Percentiles rank a stretch among this genome's conserved stretches.
phyloP scores from a whole-genome alignment of 2,797 vertebrate species.

The Eidolon dupreanum region DNA sequence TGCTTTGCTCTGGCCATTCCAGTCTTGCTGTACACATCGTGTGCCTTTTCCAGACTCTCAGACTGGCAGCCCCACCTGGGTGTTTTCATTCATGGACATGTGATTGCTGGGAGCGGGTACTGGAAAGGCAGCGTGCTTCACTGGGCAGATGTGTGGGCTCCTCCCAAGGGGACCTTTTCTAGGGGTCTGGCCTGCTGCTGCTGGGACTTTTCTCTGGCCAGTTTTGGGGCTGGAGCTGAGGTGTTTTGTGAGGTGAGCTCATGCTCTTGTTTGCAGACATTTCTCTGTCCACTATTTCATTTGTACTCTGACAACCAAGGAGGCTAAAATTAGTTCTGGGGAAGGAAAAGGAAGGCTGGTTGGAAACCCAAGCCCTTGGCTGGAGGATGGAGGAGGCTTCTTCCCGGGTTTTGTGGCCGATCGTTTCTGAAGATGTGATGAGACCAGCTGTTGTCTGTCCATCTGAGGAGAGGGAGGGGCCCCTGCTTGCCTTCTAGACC shows the following conservation, averaged over 20 bases:
- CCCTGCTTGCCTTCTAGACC: slow-evolving; percentile 79
- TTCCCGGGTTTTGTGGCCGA: slow-evolving; percentile 83
- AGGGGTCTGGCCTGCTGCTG: neutral
- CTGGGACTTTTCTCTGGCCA: neutral
- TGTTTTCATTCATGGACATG: slow-evolving; percentile 26
- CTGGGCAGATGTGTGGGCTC: neutral
- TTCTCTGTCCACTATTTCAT: slow-evolving; percentile 72
- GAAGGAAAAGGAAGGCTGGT: slow-evolving; percentile 81
- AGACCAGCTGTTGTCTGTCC: slow-evolving; percentile 89
- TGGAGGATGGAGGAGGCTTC: slow-evolving; percentile 63
- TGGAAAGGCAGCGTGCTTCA: neutral
- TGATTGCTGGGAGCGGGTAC: neutral
- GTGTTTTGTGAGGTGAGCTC: slow-evolving; percentile 19
- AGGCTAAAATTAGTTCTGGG: slow-evolving; percentile 86
- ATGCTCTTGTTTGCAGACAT: slow-evolving; percentile 6
- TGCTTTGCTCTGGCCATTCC: neutral
- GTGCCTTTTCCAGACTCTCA: slow-evolving; percentile 17
- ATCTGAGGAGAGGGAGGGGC: slow-evolving; percentile 75
- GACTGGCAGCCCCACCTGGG: neutral
- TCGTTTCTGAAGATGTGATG: slow-evolving; percentile 85
- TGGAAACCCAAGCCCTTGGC: slow-evolving; percentile 77
- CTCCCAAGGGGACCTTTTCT: neutral
- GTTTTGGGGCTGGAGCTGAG: slow-evolving; percentile 38
- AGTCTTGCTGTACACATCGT: neutral
- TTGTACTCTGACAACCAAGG: slow-evolving; percentile 61